phyloP scores from a whole-genome alignment of 2,113 vertebrate species.

The Larimichthys crocea region DNA sequence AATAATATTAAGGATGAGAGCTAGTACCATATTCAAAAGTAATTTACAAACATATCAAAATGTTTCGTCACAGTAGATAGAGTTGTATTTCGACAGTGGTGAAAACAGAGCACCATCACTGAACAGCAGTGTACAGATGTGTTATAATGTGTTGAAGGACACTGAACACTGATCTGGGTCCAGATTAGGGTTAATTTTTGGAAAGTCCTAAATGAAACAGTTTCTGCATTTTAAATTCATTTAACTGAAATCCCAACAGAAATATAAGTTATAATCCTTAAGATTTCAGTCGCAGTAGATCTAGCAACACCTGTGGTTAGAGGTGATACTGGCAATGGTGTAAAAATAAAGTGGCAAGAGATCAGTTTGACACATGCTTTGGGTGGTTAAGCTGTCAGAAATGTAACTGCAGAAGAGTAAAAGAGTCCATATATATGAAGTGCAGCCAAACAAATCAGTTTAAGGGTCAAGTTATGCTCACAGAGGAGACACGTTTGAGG shows the following conservation, averaged over 20 bases:
- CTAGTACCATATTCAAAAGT: conserved; percentile 42
- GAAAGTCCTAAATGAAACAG: background rate
- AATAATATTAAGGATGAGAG: conserved; percentile 43
- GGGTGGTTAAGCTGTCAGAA: background rate
- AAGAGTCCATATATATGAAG: background rate
- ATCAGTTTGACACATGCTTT: background rate
- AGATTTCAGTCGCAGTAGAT: background rate
- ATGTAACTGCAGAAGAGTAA: background rate
- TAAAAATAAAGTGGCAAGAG: background rate
- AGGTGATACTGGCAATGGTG: background rate
- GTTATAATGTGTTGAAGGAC: background rate
- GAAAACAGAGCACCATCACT: conserved; percentile 67
- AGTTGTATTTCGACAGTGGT: conserved; percentile 54
- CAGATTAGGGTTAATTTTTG: background rate
- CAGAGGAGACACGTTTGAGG: too few species aligned
- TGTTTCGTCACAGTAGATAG: conserved; percentile 64
- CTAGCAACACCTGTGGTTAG: background rate
- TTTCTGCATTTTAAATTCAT: background rate
- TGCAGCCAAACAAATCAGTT: background rate
- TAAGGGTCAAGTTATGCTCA: background rate
- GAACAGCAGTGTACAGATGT: conserved; percentile 41
- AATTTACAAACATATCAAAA: conserved; percentile 59
- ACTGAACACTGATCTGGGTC: background rate
- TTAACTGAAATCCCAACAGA: background rate
- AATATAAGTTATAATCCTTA: conserved; percentile 8